Evolutionary conservation across 1,140 invertebrate genomes (phyloP).

Genomic region (Zaprionus kolodkinae): DNA sequence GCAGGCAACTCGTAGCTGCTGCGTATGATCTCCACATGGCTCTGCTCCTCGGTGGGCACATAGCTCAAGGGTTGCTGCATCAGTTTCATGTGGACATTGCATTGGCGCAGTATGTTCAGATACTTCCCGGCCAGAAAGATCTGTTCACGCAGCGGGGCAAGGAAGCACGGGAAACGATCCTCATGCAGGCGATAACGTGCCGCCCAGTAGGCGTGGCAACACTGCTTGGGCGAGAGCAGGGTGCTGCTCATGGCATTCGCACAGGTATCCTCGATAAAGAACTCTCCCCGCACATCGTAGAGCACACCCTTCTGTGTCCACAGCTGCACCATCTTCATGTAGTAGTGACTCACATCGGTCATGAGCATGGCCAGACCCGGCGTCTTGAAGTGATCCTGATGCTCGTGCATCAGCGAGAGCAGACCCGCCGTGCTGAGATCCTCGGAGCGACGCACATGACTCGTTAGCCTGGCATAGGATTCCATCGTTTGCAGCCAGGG

Average conservation of each 20-base stretch:
- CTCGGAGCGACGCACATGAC: conserved; percentile 10
- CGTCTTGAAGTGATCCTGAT: conserved; percentile 26
- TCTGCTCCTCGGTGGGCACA: conserved; percentile 2
- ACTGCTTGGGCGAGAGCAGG: conserved; percentile 50
- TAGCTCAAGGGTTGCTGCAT: conserved; percentile 50
- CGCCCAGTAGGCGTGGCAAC: conserved; percentile 60
- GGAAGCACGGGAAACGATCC: conserved; percentile 52
- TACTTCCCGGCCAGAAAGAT: conserved; percentile 67
- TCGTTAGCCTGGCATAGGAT: conserved; percentile 30
- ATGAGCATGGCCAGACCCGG: conserved; percentile 25
- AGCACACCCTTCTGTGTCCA: conserved; percentile 67
- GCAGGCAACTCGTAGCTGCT: conserved; percentile 59
- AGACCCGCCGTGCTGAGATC: conserved; percentile 42
- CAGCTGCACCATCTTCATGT: conserved; percentile 72
- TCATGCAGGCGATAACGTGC: conserved; percentile 40
- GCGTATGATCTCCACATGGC: conserved; percentile 33
- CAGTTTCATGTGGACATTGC: conserved; percentile 54
- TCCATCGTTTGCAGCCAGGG: conserved; percentile 55
- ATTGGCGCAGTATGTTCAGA: conserved; percentile 63
- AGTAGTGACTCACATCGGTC: conserved; percentile 26
- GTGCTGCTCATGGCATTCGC: conserved; percentile 54
- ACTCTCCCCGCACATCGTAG: conserved; percentile 53
- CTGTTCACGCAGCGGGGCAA: conserved; percentile 15
- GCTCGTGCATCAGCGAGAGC: conserved; percentile 49
- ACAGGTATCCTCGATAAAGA: conserved; percentile 58